Conservation (phyloP, 2,113 vertebrate genomes). For the Stegostoma tigrinum region DNA sequence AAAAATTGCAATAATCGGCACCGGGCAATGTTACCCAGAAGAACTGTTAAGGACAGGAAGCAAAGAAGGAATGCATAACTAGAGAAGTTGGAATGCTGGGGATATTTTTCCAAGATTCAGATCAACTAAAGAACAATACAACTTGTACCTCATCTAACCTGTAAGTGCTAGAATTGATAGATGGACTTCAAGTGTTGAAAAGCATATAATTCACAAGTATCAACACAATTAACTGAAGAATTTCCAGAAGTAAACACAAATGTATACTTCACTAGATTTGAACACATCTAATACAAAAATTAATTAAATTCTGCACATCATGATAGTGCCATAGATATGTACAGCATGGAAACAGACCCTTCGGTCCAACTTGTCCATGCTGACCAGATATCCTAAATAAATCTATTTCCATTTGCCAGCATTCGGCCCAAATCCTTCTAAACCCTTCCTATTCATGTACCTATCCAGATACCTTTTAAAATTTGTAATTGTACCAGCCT, state of each 20-base stretch:
- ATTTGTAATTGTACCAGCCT: too few relatives aligned
- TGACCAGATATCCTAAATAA: too few relatives aligned
- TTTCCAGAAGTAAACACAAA: not conserved
- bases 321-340: too few relatives aligned
- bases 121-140: not conserved
- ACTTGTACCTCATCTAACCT: not conserved
- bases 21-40: not conserved
- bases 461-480: too few relatives aligned
- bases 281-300: not conserved
- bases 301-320: not conserved
- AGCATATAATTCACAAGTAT: not conserved
- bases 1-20: not conserved
- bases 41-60: not conserved
- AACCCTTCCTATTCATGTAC: too few relatives aligned
- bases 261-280: not conserved
- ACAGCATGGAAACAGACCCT: too few relatives aligned
- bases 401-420: too few relatives aligned
- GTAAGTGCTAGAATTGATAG: not conserved
- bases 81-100: not conserved
- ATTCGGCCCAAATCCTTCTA: too few relatives aligned
- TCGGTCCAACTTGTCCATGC: too few relatives aligned
- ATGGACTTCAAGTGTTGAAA: not conserved
- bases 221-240: not conserved
- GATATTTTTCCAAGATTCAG: not conserved
- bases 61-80: not conserved